A percentile compares a stretch with the other conserved stretches of the same genome.
Conservation (phyloP, 1,140 invertebrate species). For the Bombus picipes region DNA sequence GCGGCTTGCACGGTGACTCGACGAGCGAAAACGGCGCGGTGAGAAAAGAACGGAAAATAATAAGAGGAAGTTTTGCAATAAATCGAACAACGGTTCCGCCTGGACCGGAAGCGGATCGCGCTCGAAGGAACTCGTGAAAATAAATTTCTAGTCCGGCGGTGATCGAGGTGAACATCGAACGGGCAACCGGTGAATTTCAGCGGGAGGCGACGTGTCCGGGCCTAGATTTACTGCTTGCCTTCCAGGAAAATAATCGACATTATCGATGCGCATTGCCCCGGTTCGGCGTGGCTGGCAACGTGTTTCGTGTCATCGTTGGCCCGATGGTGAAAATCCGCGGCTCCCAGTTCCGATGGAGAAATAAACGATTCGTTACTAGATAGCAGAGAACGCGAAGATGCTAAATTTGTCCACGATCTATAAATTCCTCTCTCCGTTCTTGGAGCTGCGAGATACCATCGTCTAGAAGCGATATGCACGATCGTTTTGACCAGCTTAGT, state of each 20-base stretch:
- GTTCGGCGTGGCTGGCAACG: slow-evolving; percentile 36
- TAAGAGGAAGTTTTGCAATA: slow-evolving; percentile 65
- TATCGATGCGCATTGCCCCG: not conserved
- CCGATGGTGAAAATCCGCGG: not conserved
- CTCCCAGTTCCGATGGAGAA: slow-evolving; percentile 13
- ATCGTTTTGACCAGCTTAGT: not conserved
- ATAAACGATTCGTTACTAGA: slow-evolving; percentile 33
- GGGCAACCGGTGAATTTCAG: slow-evolving; percentile 24
- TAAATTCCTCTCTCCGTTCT: not conserved
- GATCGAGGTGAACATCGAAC: not conserved
- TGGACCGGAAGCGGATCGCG: slow-evolving; percentile 9
- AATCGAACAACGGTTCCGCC: slow-evolving; percentile 46
- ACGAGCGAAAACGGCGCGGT: not conserved
- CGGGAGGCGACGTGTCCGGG: slow-evolving; percentile 7
- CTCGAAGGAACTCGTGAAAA: slow-evolving; percentile 34
- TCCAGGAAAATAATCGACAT: slow-evolving; percentile 58
- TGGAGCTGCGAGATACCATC: not conserved
- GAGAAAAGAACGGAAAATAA: slow-evolving; percentile 48
- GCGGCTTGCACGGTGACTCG: not conserved
- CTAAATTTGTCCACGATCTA: slow-evolving; percentile 17
- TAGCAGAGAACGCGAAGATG: not conserved
- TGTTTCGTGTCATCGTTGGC: slow-evolving; percentile 56
- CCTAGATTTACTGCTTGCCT: slow-evolving; percentile 12
- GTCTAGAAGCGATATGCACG: not conserved
- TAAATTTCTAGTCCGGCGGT: slow-evolving; percentile 47